Conservation (phyloP, 2,113 vertebrate genomes). For the Dromiciops gliroides region DNA sequence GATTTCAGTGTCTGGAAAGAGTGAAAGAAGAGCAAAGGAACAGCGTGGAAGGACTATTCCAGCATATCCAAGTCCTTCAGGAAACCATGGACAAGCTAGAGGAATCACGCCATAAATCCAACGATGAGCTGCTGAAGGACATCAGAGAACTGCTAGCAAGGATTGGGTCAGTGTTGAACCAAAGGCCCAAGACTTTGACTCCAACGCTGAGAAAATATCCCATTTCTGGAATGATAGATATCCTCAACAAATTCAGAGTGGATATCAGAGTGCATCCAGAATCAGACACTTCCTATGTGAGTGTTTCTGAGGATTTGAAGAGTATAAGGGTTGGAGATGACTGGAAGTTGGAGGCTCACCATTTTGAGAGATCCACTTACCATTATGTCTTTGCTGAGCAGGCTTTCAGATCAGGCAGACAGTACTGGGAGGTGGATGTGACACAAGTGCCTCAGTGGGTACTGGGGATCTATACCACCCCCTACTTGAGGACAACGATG, state of each 20-base stretch:
- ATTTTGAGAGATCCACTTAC: not conserved
- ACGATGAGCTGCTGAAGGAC: not conserved
- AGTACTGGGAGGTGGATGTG: not conserved
- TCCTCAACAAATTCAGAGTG: not conserved
- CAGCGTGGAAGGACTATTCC: not conserved
- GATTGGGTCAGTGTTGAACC: not conserved
- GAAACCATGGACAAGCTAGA: not conserved
- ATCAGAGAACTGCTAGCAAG: not conserved
- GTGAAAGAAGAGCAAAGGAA: not conserved
- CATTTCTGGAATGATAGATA: not conserved
- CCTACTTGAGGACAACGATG: not conserved
- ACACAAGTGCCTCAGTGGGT: not conserved
- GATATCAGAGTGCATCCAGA: not conserved
- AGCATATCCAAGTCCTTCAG: not conserved
- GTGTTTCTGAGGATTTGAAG: not conserved
- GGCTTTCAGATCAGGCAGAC: not conserved
- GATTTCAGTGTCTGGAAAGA: not conserved
- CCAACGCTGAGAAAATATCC: not conserved
- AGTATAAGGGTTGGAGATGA: not conserved
- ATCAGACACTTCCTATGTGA: not conserved
- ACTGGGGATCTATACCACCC: not conserved
- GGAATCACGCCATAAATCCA: not conserved
- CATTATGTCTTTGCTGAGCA: no score
- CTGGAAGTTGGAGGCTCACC: not conserved
- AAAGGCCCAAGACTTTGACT: not conserved